phyloP scores from a whole-genome alignment of 2,113 vertebrate species.

The Cromileptes altivelis region DNA sequence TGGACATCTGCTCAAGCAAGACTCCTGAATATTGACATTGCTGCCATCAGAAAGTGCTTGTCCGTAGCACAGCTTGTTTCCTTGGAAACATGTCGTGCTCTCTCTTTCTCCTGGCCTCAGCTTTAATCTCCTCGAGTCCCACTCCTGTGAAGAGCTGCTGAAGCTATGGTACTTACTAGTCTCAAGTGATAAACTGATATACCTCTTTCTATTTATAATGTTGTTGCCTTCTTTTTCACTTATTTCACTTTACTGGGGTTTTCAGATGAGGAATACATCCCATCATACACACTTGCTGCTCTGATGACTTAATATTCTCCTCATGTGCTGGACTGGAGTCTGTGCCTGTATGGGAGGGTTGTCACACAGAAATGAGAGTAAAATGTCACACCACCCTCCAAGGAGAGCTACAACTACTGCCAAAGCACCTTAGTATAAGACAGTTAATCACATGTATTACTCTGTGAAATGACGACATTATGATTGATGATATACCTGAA shows the following conservation, averaged over 20 bases:
- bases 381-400: constrained; percentile 40
- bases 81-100: constrained; percentile 70
- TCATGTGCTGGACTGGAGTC: constrained; percentile 18
- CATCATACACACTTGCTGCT: constrained; percentile 29
- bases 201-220: not conserved
- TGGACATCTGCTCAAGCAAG: constrained; percentile 43
- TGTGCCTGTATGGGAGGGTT: not conserved
- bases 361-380: constrained; percentile 34
- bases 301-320: constrained; percentile 31
- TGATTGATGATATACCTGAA: constrained; percentile 10
- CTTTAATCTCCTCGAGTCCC: constrained; percentile 53
- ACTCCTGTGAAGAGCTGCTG: constrained; percentile 34
- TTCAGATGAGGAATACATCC: constrained; percentile 30
- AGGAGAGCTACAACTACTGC: constrained; percentile 39
- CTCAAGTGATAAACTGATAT: constrained; percentile 16
- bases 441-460: constrained; percentile 55
- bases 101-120: constrained; percentile 40
- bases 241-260: constrained; percentile 31
- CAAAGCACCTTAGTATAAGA: constrained; percentile 31
- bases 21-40: constrained; percentile 35
- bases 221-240: constrained; percentile 4
- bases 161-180: constrained; percentile 26
- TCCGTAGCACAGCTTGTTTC: constrained; percentile 56
- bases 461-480: constrained; percentile 17
- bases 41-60: constrained; percentile 43